A percentile compares a stretch with the other conserved stretches of the same genome.
These are phyloP conservation scores for Latheticus oryzae DNA, from an alignment of 2,888 invertebrate species.

Conservation along the genomic window DNA sequence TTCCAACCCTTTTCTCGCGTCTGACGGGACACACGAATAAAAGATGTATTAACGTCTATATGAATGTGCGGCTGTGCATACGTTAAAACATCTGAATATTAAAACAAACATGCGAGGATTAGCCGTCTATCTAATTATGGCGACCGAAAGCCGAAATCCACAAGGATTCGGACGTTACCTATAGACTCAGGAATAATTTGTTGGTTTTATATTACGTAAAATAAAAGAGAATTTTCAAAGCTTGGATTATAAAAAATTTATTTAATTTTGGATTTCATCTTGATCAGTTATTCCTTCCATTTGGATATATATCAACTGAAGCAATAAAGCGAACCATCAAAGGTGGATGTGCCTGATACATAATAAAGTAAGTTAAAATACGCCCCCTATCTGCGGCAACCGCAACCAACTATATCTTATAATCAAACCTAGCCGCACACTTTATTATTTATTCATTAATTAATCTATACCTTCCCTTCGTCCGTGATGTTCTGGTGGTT, in stretches of 20 bases:
- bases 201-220: too few species aligned
- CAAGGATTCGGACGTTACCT: too few species aligned
- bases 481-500: conserved; percentile 3
- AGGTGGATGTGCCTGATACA: conserved; percentile 58
- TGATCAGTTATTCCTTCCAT: conserved; percentile 37
- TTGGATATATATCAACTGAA: conserved; percentile 34
- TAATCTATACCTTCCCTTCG: conserved; percentile 60
- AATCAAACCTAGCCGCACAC: conserved; percentile 62
- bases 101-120: conserved; percentile 35
- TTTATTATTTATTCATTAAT: conserved; percentile 67
- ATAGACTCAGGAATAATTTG: too few species aligned
- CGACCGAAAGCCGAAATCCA: conserved; percentile 20
- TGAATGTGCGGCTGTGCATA: conserved; percentile 40
- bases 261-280: too few species aligned
- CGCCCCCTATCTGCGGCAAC: conserved; percentile 53
- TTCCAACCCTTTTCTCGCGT: conserved; percentile 53
- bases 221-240: too few species aligned
- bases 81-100: conserved; percentile 29
- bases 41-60: conserved; percentile 50
- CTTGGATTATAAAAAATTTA: too few species aligned
- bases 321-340: conserved; percentile 56
- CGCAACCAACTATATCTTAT: conserved; percentile 62
- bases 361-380: conserved; percentile 61
- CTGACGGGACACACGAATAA: conserved; percentile 47
- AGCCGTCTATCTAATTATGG: conserved; percentile 24